Evolutionary conservation across 2,888 invertebrate genomes (phyloP).

Genomic region (Belgica antarctica): DNA sequence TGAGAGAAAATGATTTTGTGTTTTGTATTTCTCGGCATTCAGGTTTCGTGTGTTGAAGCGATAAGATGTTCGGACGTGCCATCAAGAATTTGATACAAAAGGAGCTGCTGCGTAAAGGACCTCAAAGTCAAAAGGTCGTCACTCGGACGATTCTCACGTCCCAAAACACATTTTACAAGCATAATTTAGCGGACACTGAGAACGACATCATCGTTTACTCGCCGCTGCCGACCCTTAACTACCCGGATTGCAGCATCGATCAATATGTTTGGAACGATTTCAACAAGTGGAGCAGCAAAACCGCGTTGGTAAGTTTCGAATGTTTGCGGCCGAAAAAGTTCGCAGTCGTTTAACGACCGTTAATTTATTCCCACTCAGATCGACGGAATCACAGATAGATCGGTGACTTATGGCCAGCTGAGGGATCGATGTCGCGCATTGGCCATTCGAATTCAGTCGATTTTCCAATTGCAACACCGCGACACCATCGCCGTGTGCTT

Average conservation of each 20-base stretch:
- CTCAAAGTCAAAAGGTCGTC: neutral
- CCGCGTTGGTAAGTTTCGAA: conserved; percentile 60
- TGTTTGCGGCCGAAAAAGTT: conserved; percentile 5
- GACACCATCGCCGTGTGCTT: conserved; percentile 70
- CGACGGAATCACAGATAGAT: conserved; percentile 68
- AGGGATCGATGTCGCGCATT: conserved; percentile 65
- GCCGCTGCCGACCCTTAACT: conserved; percentile 57
- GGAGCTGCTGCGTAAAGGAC: neutral
- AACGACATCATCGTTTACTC: conserved; percentile 50
- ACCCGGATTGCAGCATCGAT: conserved; percentile 59
- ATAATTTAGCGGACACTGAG: neutral
- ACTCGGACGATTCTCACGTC: conserved; percentile 26
- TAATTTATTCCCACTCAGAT: conserved; percentile 57
- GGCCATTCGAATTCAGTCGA: conserved; percentile 64
- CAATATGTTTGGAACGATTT: conserved; percentile 65
- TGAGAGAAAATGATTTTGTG: neutral
- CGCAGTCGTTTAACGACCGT: neutral
- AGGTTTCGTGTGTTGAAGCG: conserved; percentile 17
- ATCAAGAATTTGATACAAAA: neutral
- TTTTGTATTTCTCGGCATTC: conserved; percentile 3
- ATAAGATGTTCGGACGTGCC: conserved; percentile 25
- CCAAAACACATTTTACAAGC: conserved; percentile 1
- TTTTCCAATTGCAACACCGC: conserved; percentile 64
- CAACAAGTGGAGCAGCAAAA: conserved; percentile 64
- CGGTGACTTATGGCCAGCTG: conserved; percentile 69